These are phyloP conservation scores for Chamaea fasciata DNA, from an alignment of 2,113 vertebrate genomes.

Conservation along the genomic window DNA sequence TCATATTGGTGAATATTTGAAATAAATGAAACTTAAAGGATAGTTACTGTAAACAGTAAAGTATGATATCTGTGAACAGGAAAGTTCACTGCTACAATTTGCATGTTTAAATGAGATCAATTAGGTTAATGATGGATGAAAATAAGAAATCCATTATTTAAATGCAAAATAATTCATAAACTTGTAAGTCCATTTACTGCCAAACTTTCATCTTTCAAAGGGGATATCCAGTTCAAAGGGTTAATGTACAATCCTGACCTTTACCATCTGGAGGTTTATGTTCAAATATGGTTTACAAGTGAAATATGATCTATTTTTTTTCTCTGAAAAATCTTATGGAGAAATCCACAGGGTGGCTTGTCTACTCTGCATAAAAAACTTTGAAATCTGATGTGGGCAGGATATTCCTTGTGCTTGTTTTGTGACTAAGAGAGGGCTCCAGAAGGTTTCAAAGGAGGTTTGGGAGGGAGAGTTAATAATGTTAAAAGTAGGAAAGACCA, in stretches of 20 bases:
- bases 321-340: neutral
- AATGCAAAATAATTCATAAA: conserved; percentile 65
- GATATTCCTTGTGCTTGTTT: neutral
- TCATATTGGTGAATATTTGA: neutral
- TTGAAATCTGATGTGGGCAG: neutral
- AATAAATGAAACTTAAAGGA: conserved; percentile 15
- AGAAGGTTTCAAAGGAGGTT: neutral
- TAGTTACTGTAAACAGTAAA: conserved; percentile 12
- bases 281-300: conserved; percentile 17
- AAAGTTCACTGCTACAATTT: conserved; percentile 46
- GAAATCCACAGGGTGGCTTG: neutral
- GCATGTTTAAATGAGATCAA: conserved; percentile 64
- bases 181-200: conserved; percentile 46
- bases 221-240: conserved; percentile 20
- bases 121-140: conserved; percentile 70
- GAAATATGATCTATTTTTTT: conserved; percentile 38
- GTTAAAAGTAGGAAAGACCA: neutral
- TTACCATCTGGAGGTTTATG: conserved; percentile 16
- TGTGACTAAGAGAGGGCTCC: neutral
- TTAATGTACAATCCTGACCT: conserved; percentile 46
- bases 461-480: neutral
- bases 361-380: neutral
- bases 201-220: conserved; percentile 61
- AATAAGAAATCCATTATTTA: conserved; percentile 63
- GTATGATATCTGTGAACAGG: neutral